A percentile compares a stretch with the other conserved stretches of the same genome.
These are phyloP conservation scores for Hyles euphorbiae DNA, from an alignment of 1,140 invertebrate genomes.

Conservation along the genomic window DNA sequence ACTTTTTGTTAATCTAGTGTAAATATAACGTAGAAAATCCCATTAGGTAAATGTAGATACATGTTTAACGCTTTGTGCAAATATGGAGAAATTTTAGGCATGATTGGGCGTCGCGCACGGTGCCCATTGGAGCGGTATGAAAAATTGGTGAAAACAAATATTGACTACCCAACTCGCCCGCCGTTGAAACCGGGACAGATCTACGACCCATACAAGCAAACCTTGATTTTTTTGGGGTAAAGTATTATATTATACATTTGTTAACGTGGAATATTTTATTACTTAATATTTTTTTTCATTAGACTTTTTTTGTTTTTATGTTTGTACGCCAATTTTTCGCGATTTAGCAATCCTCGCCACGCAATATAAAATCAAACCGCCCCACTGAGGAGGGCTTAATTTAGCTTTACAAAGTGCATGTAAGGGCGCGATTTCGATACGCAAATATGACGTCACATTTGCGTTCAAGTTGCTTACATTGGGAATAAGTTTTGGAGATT, in stretches of 20 bases:
- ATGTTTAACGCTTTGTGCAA: neutral
- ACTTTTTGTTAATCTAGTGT: no score
- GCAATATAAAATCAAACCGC: no score
- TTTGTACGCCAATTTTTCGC: no score
- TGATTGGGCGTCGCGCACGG: constrained; percentile 51
- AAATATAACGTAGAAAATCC: no score
- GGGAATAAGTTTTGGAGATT: no score
- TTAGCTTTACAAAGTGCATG: no score
- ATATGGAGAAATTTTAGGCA: constrained; percentile 27
- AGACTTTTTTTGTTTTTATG: neutral
- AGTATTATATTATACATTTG: neutral
- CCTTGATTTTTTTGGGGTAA: constrained; percentile 61
- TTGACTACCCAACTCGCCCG: constrained; percentile 48
- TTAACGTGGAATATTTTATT: neutral
- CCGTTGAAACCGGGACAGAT: constrained; percentile 48
- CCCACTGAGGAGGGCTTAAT: no score
- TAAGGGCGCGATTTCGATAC: no score
- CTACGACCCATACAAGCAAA: constrained; percentile 66
- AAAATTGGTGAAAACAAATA: constrained; percentile 42
- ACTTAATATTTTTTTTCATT: neutral
- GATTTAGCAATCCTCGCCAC: no score
- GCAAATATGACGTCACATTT: no score
- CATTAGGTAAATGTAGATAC: neutral
- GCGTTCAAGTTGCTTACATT: no score
- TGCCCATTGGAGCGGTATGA: constrained; percentile 54